Percentiles rank a stretch among this genome's conserved stretches.
Evolutionary conservation across 2,113 vertebrate genomes (phyloP).

Genomic region (Neodontobutis hainanensis): DNA sequence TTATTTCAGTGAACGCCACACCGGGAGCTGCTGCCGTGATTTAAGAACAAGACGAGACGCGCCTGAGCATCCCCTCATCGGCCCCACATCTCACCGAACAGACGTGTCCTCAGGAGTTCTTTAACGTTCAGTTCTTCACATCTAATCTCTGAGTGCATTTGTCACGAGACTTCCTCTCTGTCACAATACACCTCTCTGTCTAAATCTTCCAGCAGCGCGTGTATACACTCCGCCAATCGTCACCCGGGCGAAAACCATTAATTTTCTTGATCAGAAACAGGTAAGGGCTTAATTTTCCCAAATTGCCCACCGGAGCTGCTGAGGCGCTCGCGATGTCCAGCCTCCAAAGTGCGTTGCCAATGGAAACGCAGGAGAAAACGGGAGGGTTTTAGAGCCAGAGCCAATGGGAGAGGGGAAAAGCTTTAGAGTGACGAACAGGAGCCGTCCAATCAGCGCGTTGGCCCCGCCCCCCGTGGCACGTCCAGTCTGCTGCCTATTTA

Average conservation of each 20-base stretch:
- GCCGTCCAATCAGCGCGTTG: slow-evolving; percentile 58
- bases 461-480: slow-evolving; percentile 54
- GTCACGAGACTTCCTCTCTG: no score
- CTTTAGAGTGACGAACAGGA: slow-evolving; percentile 48
- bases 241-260: slow-evolving; percentile 64
- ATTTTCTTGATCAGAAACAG: slow-evolving; percentile 82
- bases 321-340: slow-evolving; percentile 67
- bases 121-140: no score
- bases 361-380: slow-evolving; percentile 66
- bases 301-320: slow-evolving; percentile 81
- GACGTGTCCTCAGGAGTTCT: not conserved
- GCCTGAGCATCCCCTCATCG: slow-evolving; percentile 37
- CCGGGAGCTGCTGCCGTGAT: slow-evolving; percentile 40
- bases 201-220: not conserved
- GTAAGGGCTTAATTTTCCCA: slow-evolving; percentile 81
- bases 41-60: slow-evolving; percentile 66
- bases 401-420: slow-evolving; percentile 32
- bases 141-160: no score
- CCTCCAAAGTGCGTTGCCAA: slow-evolving; percentile 74
- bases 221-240: slow-evolving; percentile 39
- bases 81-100: slow-evolving; percentile 20
- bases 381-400: slow-evolving; percentile 27
- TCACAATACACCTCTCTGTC: not conserved
- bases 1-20: no score
- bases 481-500: slow-evolving; percentile 77